Percentiles rank a stretch among this genome's conserved stretches.
Conservation (phyloP, 2,888 invertebrate genomes). For the Chelonus formosanus region DNA sequence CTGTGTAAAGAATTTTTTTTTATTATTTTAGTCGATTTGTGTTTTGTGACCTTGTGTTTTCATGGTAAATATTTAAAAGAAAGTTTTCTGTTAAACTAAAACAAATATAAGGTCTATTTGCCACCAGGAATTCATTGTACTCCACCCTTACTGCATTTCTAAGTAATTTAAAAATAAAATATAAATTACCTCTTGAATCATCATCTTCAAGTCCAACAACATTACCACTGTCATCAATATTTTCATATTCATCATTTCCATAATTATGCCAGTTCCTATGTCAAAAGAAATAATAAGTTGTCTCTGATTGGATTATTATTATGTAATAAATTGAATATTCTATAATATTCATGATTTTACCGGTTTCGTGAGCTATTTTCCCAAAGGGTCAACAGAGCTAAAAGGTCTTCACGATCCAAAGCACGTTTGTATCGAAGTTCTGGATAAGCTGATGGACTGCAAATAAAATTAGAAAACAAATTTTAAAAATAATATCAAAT, state of each 20-base stretch:
- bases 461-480: slow-evolving; percentile 25
- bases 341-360: slow-evolving; percentile 37
- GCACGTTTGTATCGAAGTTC: slow-evolving; percentile 60
- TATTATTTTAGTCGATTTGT: no score
- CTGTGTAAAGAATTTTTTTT: no score
- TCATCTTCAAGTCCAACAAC: slow-evolving; percentile 55
- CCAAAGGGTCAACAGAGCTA: slow-evolving; percentile 60
- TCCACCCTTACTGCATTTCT: no score
- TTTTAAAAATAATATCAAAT: neutral
- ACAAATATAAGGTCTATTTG: no score
- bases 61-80: no score
- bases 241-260: slow-evolving; percentile 58
- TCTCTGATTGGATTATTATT: no score
- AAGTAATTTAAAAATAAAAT: slow-evolving; percentile 3
- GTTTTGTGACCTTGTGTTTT: no score
- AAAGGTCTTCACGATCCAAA: slow-evolving; percentile 60
- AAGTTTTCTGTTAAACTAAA: no score
- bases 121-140: no score
- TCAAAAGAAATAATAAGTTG: slow-evolving; percentile 6
- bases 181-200: slow-evolving; percentile 53
- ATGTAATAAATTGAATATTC: no score
- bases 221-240: slow-evolving; percentile 52
- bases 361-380: slow-evolving; percentile 59
- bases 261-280: slow-evolving; percentile 55
- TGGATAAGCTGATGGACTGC: slow-evolving; percentile 52